Evolutionary conservation across 2,797 vertebrate species (phyloP).

Genomic region (Simalia tracyae): DNA sequence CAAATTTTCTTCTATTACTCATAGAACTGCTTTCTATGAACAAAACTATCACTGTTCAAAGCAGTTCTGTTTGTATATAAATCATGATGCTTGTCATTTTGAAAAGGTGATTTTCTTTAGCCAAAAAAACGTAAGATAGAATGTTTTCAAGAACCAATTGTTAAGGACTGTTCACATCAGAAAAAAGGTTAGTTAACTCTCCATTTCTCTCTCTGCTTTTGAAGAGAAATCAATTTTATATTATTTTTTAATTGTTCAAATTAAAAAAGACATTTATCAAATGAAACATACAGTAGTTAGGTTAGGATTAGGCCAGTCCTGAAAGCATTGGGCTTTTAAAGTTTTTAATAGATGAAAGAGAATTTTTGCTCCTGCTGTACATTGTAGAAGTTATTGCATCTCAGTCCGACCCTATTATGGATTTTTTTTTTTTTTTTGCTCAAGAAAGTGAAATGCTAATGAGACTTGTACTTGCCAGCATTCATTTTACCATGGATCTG

Average conservation of each 20-base stretch:
- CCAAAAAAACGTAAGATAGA: not conserved
- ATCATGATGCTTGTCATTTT: not conserved
- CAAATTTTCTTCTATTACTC: slow-evolving; percentile 13
- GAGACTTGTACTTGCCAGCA: not conserved
- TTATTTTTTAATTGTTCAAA: not conserved
- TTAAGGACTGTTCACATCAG: not conserved
- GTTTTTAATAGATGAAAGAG: not conserved
- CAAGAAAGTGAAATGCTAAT: not conserved
- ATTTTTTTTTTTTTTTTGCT: not conserved
- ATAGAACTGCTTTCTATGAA: not conserved
- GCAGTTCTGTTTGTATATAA: not conserved
- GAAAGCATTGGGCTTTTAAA: not conserved
- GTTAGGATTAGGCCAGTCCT: not conserved
- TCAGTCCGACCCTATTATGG: not conserved
- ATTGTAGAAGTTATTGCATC: not conserved
- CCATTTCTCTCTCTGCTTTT: not conserved
- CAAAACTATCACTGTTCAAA: slow-evolving; percentile 18
- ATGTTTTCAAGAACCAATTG: not conserved
- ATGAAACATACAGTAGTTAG: not conserved
- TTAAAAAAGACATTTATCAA: not conserved
- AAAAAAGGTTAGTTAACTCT: not conserved
- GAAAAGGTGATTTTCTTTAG: not conserved
- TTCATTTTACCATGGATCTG: not conserved
- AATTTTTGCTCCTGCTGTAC: not conserved
- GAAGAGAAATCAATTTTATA: not conserved